Conservation (phyloP, 2,113 vertebrate genomes). For the Athene noctua region DNA sequence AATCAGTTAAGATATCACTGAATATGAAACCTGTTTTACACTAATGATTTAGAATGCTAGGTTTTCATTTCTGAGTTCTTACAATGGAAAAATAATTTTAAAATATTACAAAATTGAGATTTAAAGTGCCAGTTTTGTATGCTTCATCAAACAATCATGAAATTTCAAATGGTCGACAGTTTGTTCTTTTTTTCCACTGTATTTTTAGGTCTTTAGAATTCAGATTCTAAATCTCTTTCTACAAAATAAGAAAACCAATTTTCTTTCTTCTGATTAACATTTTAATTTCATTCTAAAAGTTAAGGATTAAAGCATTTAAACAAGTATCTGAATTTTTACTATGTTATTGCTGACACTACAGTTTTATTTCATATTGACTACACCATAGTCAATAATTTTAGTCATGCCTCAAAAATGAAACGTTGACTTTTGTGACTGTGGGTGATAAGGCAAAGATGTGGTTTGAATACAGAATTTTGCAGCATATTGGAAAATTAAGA, state of each 20-base stretch:
- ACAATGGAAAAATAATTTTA: not conserved
- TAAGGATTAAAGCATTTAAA: not conserved
- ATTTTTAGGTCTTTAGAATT: not conserved
- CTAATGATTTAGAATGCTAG: not conserved
- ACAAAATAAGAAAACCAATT: not conserved
- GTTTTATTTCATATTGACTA: not conserved
- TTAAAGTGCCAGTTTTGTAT: not conserved
- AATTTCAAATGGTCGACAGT: not conserved
- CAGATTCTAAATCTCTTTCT: not conserved
- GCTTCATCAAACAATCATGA: not conserved
- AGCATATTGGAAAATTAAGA: not conserved
- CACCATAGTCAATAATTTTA: not conserved
- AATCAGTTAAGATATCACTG: not conserved
- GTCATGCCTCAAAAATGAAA: not conserved
- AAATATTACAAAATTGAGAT: not conserved
- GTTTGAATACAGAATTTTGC: not conserved
- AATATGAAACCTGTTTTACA: not conserved
- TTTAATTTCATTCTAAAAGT: not conserved
- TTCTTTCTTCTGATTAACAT: not conserved
- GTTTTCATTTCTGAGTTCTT: not conserved
- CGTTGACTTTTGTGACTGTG: not conserved
- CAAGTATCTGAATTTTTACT: not conserved
- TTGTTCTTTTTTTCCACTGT: not conserved
- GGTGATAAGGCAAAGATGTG: not conserved
- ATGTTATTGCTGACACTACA: not conserved